A percentile compares a stretch with the other conserved stretches of the same genome.
These are phyloP conservation scores for Saccostrea glomerata DNA, from an alignment of 1,140 invertebrate genomes.

Conservation along the genomic window DNA sequence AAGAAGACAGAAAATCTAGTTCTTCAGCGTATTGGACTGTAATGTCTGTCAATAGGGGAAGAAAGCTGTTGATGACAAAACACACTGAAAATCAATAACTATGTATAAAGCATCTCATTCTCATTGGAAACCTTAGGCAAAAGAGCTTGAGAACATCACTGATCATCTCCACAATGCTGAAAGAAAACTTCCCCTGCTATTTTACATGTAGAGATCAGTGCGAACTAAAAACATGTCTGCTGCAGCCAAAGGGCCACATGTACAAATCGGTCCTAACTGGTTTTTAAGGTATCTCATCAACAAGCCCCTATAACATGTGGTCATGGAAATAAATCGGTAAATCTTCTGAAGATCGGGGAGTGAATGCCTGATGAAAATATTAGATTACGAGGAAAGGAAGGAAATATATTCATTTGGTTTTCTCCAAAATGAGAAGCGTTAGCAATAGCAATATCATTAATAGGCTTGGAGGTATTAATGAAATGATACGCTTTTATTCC, in stretches of 20 bases:
- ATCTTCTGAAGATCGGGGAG: neutral
- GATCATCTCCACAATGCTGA: neutral
- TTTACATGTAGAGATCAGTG: neutral
- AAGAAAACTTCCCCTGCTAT: neutral
- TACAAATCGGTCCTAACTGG: neutral
- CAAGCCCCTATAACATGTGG: neutral
- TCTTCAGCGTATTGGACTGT: neutral
- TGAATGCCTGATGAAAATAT: constrained; percentile 11
- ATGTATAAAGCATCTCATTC: neutral
- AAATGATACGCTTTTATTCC: neutral
- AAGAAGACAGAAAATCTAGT: constrained; percentile 17
- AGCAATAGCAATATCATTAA: constrained; percentile 14
- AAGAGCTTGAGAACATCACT: neutral
- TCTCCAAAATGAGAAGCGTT: neutral
- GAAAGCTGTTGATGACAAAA: constrained; percentile 6
- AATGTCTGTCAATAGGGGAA: neutral
- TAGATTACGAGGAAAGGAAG: constrained; percentile 10
- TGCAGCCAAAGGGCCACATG: neutral
- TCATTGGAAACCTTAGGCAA: neutral
- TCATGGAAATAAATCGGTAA: neutral
- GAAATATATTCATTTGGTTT: constrained; percentile 30
- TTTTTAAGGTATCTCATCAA: constrained; percentile 6
- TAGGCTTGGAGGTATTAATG: neutral
- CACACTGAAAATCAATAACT: neutral
- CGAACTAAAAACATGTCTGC: neutral